A percentile compares a stretch with the other conserved stretches of the same genome.
phyloP scores from a whole-genome alignment of 2,797 vertebrate species.

The Falco rusticolus region DNA sequence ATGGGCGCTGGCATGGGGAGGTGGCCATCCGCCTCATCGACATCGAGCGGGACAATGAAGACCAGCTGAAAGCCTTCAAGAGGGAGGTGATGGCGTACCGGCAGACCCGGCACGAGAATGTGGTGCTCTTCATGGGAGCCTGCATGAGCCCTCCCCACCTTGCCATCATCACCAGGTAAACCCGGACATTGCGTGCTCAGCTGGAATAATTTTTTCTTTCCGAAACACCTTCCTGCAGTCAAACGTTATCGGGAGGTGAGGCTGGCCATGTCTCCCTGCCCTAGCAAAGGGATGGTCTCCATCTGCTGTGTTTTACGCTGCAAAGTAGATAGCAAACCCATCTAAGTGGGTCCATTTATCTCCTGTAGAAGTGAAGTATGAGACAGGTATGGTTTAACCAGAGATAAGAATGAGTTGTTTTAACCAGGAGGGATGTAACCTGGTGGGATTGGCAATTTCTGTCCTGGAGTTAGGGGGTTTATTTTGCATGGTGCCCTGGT shows the following conservation, averaged over 20 bases:
- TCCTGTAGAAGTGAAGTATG: background rate
- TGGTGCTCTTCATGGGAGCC: slow-evolving; percentile 98
- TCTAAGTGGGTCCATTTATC: background rate
- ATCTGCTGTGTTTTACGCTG: background rate
- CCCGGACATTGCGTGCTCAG: fast-evolving
- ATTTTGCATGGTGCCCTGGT: background rate
- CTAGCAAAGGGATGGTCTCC: background rate
- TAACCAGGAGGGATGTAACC: background rate
- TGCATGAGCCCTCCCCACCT: slow-evolving; percentile 98
- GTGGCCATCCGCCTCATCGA: slow-evolving; percentile 97
- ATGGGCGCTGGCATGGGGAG: slow-evolving; percentile 97
- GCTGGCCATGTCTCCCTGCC: background rate
- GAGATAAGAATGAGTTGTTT: background rate
- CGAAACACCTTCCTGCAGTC: background rate
- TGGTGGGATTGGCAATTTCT: background rate
- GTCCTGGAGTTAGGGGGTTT: no score
- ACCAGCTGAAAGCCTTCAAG: slow-evolving; percentile 98
- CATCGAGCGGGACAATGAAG: slow-evolving; percentile 97
- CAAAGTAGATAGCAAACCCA: background rate
- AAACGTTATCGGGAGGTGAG: fast-evolving
- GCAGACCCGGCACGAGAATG: slow-evolving; percentile 97
- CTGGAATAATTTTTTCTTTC: fast-evolving
- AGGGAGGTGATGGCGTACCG: slow-evolving; percentile 98
- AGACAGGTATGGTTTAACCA: background rate
- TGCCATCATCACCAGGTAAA: slow-evolving; percentile 98